Evolutionary conservation across 2,797 vertebrate genomes (phyloP), one percentile per base, ranked within the genome.

Genomic region (Podargus strigoides): DNA sequence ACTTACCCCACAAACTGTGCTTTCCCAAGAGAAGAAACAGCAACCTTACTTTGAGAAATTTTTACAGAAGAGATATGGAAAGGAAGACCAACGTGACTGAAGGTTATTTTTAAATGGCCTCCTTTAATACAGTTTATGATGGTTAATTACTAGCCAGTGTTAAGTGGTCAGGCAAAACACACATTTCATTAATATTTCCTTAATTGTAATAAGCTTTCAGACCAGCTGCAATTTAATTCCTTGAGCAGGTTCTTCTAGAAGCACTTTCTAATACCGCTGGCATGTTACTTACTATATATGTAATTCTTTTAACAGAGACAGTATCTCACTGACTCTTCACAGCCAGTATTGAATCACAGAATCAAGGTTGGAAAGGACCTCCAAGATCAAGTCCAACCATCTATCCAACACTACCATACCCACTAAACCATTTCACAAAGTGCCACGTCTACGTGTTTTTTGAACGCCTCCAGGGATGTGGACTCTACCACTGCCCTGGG

Each of bases 271-370:
- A 64, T 12, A 47, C 13, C 30, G 56, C 27, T 42, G 24, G 24
- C 21, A 13, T 3, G 3, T 14, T 79, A 41, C 11, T 17, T 16
- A 12, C 8, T 30, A 4, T 9, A n/a, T 2, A 7, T 14, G 9
- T 14, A 15, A 11, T 42, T 26, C 37, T 67, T 68, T 69, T 8
- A 39, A 41, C 1, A 4, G 53, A 80, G 15, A 23, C 10, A 36
- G 34, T 3, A 42, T 30, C 28, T 49, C 28, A 34, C 3, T n/a
- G 46, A 30, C 59, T 30, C 42, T 60, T 36, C 27, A 62, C 46
- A 83, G 20, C 26, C 21, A 18, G 26, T 9, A 46, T 2, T 9
- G 34, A n/a, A n/a, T n/a, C n/a, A n/a, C n/a, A n/a, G n/a, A n/a
- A n/a, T n/a, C n/a, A n/a, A n/a, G n/a, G n/a, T n/a, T n/a, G n/a